Evolutionary conservation across 2,797 vertebrate genomes (phyloP), one percentile per base, ranked within the genome.

Genomic region (Sternotherus odoratus): DNA sequence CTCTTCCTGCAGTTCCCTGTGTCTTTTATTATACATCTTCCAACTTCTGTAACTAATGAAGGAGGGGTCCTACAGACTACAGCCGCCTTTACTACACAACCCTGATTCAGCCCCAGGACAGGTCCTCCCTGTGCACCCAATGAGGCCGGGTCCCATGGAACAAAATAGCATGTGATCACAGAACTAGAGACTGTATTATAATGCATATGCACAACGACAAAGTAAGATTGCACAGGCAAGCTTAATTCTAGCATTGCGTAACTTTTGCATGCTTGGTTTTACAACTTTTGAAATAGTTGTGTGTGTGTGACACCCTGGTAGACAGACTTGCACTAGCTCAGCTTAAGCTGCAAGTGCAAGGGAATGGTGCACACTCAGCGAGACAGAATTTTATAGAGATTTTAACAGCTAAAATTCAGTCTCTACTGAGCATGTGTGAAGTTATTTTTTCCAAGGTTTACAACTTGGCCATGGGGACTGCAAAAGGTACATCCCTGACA

Each of bases 201-300:
- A 30, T 5, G 1, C 60, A 39, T 74, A 82, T 6, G 1, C 60
- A 39, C 79, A 83, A n/a, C 79, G 60, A 82, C 83, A 46, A 92
- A 92, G 91, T 96, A 94, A 94, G 56, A 26, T 51, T 77, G 49
- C 75, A 83, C 46, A 79, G 51, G 15, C 21, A 21, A 46, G 2
- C 74, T 88, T 86, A 43, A 7, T 87, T 85, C 79, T 89, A 48
- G 16, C 30, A 78, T 88, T 88, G 87, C 60, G 87, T 88, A 95
- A 83, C 87, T 88, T 85, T 10, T 43, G 13, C 53, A 60, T 54
- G 36, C 74, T 87, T 92, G 79, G 94, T 87, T 92, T 91, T 79
- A 89, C 66, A 91, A 89, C 66, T 87, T 92, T 86, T 50, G 85
- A 89, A n/a, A 75, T 24, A 86, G 60, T 86, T 93, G 92, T 95